Evolutionary conservation across 2,797 vertebrate species (phyloP).

Genomic region (Anabas testudineus): DNA sequence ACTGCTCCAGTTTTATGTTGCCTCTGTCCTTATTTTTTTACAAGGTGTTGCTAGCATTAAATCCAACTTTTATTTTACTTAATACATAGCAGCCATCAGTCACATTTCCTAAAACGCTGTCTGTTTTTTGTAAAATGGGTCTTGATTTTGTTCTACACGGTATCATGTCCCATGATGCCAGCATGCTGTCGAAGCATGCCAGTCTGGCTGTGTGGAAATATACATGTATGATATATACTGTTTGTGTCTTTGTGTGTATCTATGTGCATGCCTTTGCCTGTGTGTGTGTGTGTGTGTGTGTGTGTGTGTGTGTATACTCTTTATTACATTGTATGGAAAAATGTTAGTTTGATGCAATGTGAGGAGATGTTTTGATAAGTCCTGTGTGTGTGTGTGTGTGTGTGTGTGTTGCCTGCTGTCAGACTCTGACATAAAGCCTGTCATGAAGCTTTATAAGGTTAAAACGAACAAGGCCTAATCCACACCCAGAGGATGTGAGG

Average conservation of each 20-base stretch:
- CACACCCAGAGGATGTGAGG: slow-evolving; percentile 37
- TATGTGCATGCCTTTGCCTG: slow-evolving; percentile 19
- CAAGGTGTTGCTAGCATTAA: not conserved
- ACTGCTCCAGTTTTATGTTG: too few species aligned
- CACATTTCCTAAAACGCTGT: not conserved
- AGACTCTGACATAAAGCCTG: slow-evolving; percentile 62
- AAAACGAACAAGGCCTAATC: slow-evolving; percentile 69
- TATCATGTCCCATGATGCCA: slow-evolving; percentile 40
- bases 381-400: slow-evolving; percentile 4
- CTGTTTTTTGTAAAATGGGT: slow-evolving; percentile 1
- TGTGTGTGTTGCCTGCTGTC: too few species aligned
- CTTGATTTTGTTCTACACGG: too few species aligned
- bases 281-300: too few species aligned
- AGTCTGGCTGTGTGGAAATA: not conserved
- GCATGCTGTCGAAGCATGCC: slow-evolving; percentile 12
- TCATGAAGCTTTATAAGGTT: slow-evolving; percentile 77
- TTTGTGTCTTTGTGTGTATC: slow-evolving; percentile 35
- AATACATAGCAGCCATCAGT: not conserved
- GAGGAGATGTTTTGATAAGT: too few species aligned
- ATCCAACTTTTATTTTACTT: not conserved
- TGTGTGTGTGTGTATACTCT: too few species aligned
- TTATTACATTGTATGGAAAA: too few species aligned
- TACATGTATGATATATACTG: slow-evolving; percentile 20
- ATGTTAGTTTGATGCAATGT: too few species aligned
- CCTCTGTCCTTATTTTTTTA: too few species aligned